Evolutionary conservation across 2,113 vertebrate genomes (phyloP), one percentile per base, ranked within the genome.

Genomic region (Nothocercus nigrocapillus): DNA sequence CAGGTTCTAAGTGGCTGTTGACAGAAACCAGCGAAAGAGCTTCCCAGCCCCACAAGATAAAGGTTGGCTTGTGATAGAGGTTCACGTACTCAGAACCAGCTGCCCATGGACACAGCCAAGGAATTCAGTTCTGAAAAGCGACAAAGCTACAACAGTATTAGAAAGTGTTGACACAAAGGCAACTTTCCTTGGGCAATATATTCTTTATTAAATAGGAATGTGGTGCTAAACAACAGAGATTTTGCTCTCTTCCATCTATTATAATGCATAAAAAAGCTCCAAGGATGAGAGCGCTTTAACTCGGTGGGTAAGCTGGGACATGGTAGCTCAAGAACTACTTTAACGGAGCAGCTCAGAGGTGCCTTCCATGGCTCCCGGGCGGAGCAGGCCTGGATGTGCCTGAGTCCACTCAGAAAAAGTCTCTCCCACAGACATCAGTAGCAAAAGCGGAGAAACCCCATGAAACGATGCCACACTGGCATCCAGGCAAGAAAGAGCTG

Each of bases 1-100:
- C 96, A 94, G 95, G 91, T 88, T 94, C 79, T 95, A 91, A 91
- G 86, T 96, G 81, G 84, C 82, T 96, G 66, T 77, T 97, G 96
- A 96, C 96, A 93, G 84, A 94, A 95, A 92, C 38, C 70, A 89
- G 66, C 66, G 89, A 92, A 94, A 95, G 92, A 96, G 83, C 86
- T 95, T 96, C 94, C 85, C 86, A 84, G 92, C 49, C 93, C 84
- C 92, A 81, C 89, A 85, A 94, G 92, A 96, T 90, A 97, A 97
- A 97, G 85, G 68, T 93, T 96, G 96, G 94, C 89, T 95, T 93
- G 78, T 93, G 64, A 79, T 77, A 94, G 94, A 92, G 54, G 32
- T 90, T 96, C 93, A 94, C 56, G 90, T 96, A 95, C 67, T 79
- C 96, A 90, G 91, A 85, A 89, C 66, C 96, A 92, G 69, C 92